Percentiles rank a stretch among this genome's conserved stretches.
Conservation (phyloP, 2,113 vertebrate genomes). For the Ranitomeya variabilis region DNA sequence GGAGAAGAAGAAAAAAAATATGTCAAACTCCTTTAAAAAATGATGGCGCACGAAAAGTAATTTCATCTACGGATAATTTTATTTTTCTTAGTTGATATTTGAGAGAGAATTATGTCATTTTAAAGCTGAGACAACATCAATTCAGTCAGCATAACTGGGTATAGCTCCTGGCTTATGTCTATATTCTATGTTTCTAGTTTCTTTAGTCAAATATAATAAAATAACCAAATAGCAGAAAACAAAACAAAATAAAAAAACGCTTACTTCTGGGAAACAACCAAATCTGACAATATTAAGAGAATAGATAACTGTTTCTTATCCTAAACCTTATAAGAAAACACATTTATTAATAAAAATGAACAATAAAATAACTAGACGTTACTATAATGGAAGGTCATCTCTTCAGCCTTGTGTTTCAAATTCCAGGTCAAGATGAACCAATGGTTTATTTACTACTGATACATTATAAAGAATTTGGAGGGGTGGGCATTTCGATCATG, state of each 20-base stretch:
- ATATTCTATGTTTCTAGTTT: background rate
- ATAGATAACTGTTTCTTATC: no score
- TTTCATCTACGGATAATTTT: slow-evolving; percentile 15
- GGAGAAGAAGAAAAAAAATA: slow-evolving; percentile 45
- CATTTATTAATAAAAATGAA: no score
- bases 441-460: background rate
- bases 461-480: background rate
- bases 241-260: no score
- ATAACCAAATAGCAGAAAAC: no score
- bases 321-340: no score
- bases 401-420: background rate
- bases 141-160: background rate
- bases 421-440: background rate
- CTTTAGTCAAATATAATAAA: background rate
- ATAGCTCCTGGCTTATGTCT: background rate
- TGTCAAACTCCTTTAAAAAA: slow-evolving; percentile 58
- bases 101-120: background rate
- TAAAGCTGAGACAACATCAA: slow-evolving; percentile 5
- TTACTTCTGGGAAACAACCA: no score
- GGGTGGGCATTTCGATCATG: no score
- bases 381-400: background rate
- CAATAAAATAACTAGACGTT: no score
- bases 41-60: slow-evolving; percentile 12
- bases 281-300: no score
- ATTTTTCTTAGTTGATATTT: background rate